Evolutionary conservation across 2,888 invertebrate species (phyloP).

Genomic region (Cinara cedri): DNA sequence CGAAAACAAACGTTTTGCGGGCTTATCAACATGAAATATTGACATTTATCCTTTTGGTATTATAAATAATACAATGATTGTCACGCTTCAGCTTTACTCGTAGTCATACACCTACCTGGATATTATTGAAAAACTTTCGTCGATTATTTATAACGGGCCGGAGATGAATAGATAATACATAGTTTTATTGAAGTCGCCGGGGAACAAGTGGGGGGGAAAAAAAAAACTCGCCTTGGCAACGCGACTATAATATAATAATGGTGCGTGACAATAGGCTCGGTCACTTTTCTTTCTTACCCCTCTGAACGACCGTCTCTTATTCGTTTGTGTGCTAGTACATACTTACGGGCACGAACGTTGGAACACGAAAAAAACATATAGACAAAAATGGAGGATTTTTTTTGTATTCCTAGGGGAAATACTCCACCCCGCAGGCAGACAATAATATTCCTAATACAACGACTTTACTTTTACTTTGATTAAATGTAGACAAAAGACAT

Average conservation of each 20-base stretch:
- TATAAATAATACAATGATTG: no score
- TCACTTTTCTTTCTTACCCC: not conserved
- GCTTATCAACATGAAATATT: no score
- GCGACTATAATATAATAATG: no score
- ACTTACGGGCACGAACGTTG: not conserved
- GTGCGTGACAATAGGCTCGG: no score
- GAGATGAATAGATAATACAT: no score
- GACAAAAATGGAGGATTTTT: not conserved
- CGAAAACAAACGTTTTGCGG: no score
- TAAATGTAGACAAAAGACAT: constrained; percentile 9
- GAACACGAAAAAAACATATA: not conserved
- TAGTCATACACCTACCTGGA: no score
- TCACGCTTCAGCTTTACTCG: no score
- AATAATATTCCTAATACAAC: not conserved
- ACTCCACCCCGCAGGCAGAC: not conserved
- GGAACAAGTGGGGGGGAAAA: not conserved
- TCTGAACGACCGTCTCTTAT: not conserved
- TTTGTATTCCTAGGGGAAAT: constrained; percentile 1
- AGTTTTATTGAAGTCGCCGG: not conserved
- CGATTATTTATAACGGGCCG: no score
- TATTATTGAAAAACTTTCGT: no score
- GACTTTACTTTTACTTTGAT: constrained; percentile 11
- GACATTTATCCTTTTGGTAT: no score
- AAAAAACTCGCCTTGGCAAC: not conserved
- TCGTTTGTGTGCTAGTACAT: not conserved